These are phyloP conservation scores for Podilymbus podiceps DNA, from an alignment of 2,113 vertebrate genomes.

Conservation along the genomic window DNA sequence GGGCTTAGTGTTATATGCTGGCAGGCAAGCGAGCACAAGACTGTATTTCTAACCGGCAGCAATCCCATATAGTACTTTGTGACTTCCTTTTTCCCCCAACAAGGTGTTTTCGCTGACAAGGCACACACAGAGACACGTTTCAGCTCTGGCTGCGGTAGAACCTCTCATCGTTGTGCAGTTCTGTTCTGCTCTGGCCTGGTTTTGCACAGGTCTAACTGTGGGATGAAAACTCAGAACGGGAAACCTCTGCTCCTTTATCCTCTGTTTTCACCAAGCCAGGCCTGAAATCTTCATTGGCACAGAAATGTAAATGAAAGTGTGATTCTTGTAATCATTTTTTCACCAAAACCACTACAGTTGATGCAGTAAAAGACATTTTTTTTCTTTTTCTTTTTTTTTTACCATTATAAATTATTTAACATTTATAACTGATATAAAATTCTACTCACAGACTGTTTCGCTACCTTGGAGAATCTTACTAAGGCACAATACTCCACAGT, in stretches of 20 bases:
- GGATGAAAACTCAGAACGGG: not conserved
- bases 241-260: not conserved
- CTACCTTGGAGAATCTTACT: not conserved
- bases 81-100: not conserved
- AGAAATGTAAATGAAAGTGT: not conserved
- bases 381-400: not conserved
- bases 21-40: not conserved
- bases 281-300: not conserved
- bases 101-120: not conserved
- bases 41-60: not conserved
- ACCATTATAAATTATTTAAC: not conserved
- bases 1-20: not conserved
- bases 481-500: not conserved
- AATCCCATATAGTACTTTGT: not conserved
- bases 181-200: not conserved
- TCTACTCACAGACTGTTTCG: not conserved
- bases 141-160: not conserved
- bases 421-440: not conserved
- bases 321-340: not conserved
- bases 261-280: not conserved
- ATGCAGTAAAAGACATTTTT: not conserved
- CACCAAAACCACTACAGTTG: not conserved
- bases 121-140: not conserved
- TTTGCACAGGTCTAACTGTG: not conserved
- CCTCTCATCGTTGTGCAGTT: not conserved